Evolutionary conservation across 2,113 vertebrate species (phyloP), one percentile per base, ranked within the genome.

Genomic region (Athene noctua): DNA sequence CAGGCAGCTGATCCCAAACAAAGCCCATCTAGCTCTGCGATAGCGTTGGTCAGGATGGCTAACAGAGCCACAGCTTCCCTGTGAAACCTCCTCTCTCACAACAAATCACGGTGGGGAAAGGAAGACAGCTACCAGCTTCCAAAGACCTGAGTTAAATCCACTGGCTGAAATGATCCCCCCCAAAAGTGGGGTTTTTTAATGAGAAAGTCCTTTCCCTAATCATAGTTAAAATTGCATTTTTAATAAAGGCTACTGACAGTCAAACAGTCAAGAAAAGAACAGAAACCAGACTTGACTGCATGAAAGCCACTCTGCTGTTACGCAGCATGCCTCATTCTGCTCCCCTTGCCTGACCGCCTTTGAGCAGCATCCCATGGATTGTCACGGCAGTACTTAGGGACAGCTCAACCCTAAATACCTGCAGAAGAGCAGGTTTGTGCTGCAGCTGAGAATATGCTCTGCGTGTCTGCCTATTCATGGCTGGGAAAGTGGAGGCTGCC

Each of bases 401-500:
- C 49, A 23, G n/a, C 42, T 25, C 47, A 62, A 21, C 36, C 36
- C 54, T 18, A 8, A 32, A 25, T 8, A 15, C 42, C n/a, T 44
- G 77, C 34, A 18, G 30, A 25, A 38, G n/a, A 15, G 61, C 54
- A 26, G 30, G 11, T 7, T 51, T 15, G 17, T 29, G 15, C 63
- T 5, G 6, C 1, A 49, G 38, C 47, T 32, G 79, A 30, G 55
- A 44, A 13, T 8, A 26, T 0, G 3, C 12, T 58, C 36, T 22
- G 8, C 1, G 1, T 2, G 22, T 19, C 86, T 2, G 0, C 5
- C 36, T 32, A 21, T 13, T 63, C 38, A 54, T 6, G 8, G 18
- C 70, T 10, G 58, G 46, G 63, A 61, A 38, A 51, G 67, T 3
- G 4, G 38, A 29, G 11, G 44, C 26, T 55, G 40, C 84, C 67